phyloP scores from a whole-genome alignment of 1,140 invertebrate species.

The Scaptomyza hsui region DNA sequence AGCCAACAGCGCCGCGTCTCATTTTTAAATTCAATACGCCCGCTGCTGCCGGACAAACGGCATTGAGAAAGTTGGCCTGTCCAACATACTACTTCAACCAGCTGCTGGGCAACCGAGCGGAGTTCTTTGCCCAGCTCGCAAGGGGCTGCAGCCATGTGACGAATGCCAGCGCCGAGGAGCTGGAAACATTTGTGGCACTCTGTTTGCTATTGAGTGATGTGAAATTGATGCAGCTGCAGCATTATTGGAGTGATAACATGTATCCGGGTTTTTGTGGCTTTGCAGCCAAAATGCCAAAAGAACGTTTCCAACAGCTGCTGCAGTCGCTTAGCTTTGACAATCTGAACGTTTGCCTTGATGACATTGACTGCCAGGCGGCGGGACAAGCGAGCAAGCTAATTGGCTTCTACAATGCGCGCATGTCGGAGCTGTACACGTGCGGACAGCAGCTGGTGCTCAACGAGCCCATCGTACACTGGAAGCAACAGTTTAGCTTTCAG shows the following conservation, averaged over 20 bases:
- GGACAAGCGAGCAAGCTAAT: slow-evolving; percentile 36
- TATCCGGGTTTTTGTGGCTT: slow-evolving; percentile 60
- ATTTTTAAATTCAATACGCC: slow-evolving; percentile 55
- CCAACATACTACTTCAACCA: slow-evolving; percentile 60
- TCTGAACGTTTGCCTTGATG: too few species aligned
- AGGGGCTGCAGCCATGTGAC: slow-evolving; percentile 33
- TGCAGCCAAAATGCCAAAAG: slow-evolving; percentile 41
- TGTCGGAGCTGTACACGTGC: slow-evolving; percentile 59
- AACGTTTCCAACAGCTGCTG: slow-evolving; percentile 52
- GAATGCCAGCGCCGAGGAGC: slow-evolving; percentile 47
- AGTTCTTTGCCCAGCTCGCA: slow-evolving; percentile 54
- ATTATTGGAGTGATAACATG: slow-evolving; percentile 55
- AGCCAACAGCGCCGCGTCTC: slow-evolving; percentile 39
- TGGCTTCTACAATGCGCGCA: slow-evolving; percentile 56
- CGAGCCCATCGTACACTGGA: slow-evolving; percentile 63
- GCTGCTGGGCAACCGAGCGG: slow-evolving; percentile 52
- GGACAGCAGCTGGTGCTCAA: slow-evolving; percentile 65
- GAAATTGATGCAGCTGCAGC: slow-evolving; percentile 39
- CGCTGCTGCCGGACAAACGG: slow-evolving; percentile 22
- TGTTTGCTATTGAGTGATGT: slow-evolving; percentile 58
- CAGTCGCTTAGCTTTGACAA: slow-evolving; percentile 51
- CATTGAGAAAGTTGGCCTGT: slow-evolving; percentile 33
- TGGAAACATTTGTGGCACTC: slow-evolving; percentile 64
- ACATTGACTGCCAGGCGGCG: neutral
- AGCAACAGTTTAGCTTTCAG: slow-evolving; percentile 52